Evolutionary conservation across 2,113 vertebrate genomes (phyloP).

Genomic region (Spea multiplicata): DNA sequence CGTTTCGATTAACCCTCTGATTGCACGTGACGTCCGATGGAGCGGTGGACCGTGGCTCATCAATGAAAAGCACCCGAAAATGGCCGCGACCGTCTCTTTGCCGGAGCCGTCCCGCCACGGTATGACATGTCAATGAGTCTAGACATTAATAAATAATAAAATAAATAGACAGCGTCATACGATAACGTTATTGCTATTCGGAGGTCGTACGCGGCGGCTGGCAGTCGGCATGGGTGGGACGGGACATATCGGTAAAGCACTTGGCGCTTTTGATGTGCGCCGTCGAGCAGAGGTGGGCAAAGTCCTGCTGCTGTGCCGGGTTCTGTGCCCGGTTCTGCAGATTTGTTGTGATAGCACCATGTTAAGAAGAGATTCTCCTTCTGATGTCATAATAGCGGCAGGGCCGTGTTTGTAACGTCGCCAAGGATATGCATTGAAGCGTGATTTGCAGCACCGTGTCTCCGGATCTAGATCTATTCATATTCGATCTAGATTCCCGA

Average conservation of each 20-base stretch:
- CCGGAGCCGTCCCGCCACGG: background rate
- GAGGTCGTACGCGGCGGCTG: background rate
- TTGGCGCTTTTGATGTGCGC: too few relatives aligned
- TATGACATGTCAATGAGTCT: background rate
- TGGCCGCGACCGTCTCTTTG: background rate
- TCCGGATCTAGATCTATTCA: background rate
- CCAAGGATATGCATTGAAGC: too few relatives aligned
- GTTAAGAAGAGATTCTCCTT: background rate
- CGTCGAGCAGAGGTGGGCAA: too few relatives aligned
- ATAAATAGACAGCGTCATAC: constrained; percentile 22
- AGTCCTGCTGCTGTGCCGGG: background rate
- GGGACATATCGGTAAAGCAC: too few relatives aligned
- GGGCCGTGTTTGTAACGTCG: background rate
- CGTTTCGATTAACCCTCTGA: background rate
- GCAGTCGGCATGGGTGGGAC: too few relatives aligned
- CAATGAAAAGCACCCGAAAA: background rate
- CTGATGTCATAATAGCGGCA: background rate
- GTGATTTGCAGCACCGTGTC: too few relatives aligned
- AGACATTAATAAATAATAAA: constrained; percentile 25
- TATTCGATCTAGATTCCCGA: background rate
- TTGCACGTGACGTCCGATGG: background rate
- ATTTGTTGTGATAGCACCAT: background rate
- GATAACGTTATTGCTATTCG: background rate
- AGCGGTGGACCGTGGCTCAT: background rate
- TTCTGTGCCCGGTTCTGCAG: background rate